Conservation (phyloP, 2,113 vertebrate species). For the Vireo altiloquus region DNA sequence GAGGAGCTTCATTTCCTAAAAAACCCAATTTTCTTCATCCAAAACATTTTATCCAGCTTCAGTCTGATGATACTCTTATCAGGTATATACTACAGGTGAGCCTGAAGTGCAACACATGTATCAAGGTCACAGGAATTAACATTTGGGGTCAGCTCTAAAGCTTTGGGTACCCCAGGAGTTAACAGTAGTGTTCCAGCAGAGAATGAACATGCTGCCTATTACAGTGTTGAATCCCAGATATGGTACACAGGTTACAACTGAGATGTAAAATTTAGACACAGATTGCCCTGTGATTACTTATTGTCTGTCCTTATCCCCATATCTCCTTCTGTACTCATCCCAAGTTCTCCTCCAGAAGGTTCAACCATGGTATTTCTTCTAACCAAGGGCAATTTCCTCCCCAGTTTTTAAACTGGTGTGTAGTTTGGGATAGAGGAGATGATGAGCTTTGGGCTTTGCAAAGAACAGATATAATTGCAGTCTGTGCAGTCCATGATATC, state of each 20-base stretch:
- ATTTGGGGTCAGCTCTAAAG: not conserved
- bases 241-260: not conserved
- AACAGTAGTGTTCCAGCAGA: accelerated
- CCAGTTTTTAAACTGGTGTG: not conserved
- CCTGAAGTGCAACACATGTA: not conserved
- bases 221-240: not conserved
- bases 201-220: not conserved
- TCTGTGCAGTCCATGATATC: not conserved
- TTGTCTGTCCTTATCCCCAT: not conserved
- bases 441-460: not conserved
- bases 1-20: not conserved
- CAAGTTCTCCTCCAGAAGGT: not conserved
- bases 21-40: not conserved
- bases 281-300: not conserved
- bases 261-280: not conserved
- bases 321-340: not conserved
- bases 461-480: not conserved
- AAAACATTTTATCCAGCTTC: not conserved
- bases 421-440: not conserved
- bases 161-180: not conserved
- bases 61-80: not conserved
- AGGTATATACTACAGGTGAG: not conserved
- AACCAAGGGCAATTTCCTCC: not conserved
- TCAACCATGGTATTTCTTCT: not conserved
- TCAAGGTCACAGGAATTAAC: not conserved